Conservation (phyloP, 1,140 invertebrate genomes). For the Dinoponera quadriceps region DNA sequence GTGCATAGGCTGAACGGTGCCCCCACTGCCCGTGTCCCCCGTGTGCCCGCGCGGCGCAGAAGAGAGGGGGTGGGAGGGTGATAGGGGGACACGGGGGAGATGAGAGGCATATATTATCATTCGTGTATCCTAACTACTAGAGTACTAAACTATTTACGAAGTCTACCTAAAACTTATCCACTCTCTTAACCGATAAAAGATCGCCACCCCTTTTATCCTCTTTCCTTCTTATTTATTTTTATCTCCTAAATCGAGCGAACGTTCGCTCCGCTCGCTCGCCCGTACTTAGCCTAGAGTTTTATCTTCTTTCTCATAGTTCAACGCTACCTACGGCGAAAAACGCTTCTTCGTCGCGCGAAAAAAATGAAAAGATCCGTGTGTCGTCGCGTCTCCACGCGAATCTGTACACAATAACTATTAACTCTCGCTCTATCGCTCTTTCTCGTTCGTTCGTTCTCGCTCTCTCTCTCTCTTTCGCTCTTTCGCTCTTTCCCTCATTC, state of each 20-base stretch:
- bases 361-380: slow-evolving; percentile 7
- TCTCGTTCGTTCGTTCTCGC: slow-evolving; percentile 1
- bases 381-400: slow-evolving; percentile 31
- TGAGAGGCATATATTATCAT: slow-evolving; percentile 51
- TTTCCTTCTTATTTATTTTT: slow-evolving; percentile 38
- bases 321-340: slow-evolving; percentile 49
- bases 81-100: slow-evolving; percentile 39
- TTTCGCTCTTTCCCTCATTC: slow-evolving; percentile 26
- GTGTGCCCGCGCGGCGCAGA: slow-evolving; percentile 33
- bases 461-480: slow-evolving; percentile 3
- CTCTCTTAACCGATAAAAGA: slow-evolving; percentile 65
- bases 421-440: slow-evolving; percentile 26
- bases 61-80: slow-evolving; percentile 66
- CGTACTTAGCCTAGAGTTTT: slow-evolving; percentile 41
- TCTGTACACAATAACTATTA: slow-evolving; percentile 57
- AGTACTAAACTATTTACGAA: slow-evolving; percentile 43
- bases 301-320: slow-evolving; percentile 42
- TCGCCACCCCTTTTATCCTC: slow-evolving; percentile 48
- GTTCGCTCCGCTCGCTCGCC: slow-evolving; percentile 11
- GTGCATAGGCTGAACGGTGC: slow-evolving; percentile 81
- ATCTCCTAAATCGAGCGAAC: slow-evolving; percentile 76
- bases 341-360: slow-evolving; percentile 14
- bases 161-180: slow-evolving; percentile 75
- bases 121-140: slow-evolving; percentile 76
- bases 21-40: slow-evolving; percentile 60